Evolutionary conservation across 2,113 vertebrate genomes (phyloP).

Genomic region (Cranoglanis bouderius): DNA sequence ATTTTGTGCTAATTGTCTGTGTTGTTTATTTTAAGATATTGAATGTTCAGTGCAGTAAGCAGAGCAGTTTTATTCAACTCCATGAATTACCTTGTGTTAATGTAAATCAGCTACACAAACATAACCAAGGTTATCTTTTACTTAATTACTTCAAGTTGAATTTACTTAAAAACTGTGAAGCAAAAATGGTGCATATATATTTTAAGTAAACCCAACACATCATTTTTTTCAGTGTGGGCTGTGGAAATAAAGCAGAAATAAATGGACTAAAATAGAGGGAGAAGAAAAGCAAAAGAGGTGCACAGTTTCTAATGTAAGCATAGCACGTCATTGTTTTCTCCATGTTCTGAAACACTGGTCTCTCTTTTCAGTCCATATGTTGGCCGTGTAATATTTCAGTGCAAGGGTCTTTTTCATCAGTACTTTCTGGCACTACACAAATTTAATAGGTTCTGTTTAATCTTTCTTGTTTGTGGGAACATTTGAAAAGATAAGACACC

Average conservation of each 20-base stretch:
- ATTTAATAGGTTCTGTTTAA: constrained; percentile 11
- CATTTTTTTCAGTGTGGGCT: too few relatives aligned
- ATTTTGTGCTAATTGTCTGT: too few relatives aligned
- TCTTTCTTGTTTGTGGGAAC: constrained; percentile 16
- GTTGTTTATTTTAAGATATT: too few relatives aligned
- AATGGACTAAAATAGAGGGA: background rate
- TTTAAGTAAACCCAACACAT: too few relatives aligned
- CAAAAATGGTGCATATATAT: too few relatives aligned
- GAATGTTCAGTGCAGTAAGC: too few relatives aligned
- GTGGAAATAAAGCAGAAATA: background rate
- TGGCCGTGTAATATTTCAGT: background rate
- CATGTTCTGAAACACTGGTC: background rate
- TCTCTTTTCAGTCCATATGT: background rate
- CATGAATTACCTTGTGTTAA: too few relatives aligned
- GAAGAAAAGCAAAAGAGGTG: background rate
- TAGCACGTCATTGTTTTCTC: background rate
- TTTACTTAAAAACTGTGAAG: too few relatives aligned
- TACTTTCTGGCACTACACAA: background rate
- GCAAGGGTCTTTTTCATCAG: background rate
- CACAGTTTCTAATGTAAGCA: background rate
- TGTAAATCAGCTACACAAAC: too few relatives aligned
- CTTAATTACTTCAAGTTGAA: too few relatives aligned
- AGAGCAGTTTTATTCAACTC: too few relatives aligned
- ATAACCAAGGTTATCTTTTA: too few relatives aligned
- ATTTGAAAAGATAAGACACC: constrained; percentile 21